Evolutionary conservation across 2,797 vertebrate species (phyloP).

Genomic region (Ctenopoma multispine): DNA sequence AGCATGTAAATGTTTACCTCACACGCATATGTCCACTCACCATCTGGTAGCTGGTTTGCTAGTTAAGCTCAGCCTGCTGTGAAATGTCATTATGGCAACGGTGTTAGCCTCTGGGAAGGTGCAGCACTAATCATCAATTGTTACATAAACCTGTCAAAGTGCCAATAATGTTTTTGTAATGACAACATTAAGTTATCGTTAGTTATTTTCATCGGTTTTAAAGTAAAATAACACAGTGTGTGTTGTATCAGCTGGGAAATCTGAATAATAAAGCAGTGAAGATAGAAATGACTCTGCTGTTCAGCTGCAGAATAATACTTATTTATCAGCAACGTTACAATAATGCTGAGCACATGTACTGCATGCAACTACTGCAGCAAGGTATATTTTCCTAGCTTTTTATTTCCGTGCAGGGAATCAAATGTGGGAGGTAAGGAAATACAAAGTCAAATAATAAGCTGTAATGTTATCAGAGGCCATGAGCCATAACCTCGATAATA

Average conservation of each 20-base stretch:
- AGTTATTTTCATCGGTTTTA: background rate
- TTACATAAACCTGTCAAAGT: slow-evolving; percentile 10
- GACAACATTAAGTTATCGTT: background rate
- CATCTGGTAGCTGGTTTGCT: slow-evolving; percentile 39
- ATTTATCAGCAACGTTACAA: slow-evolving; percentile 47
- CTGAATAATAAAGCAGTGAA: slow-evolving; percentile 24
- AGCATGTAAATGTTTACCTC: slow-evolving; percentile 18
- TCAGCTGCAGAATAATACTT: slow-evolving; percentile 35
- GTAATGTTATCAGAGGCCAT: slow-evolving; percentile 76
- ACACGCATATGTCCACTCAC: slow-evolving; percentile 21
- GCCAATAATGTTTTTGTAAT: background rate
- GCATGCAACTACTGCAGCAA: slow-evolving; percentile 32
- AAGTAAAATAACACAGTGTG: slow-evolving; percentile 14
- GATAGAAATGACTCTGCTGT: slow-evolving; percentile 39
- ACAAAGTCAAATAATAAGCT: slow-evolving; percentile 74
- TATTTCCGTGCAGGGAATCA: slow-evolving; percentile 66
- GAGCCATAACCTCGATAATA: slow-evolving; percentile 72
- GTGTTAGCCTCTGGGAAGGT: slow-evolving; percentile 8
- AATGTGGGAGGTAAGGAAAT: slow-evolving; percentile 64
- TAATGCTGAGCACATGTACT: slow-evolving; percentile 49
- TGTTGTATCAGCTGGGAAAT: slow-evolving; percentile 15
- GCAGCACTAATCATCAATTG: slow-evolving; percentile 23
- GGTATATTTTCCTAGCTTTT: slow-evolving; percentile 49
- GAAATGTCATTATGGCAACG: slow-evolving; percentile 37
- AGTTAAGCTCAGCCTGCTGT: slow-evolving; percentile 33